Percentiles rank a stretch among this genome's conserved stretches.
Evolutionary conservation across 2,888 invertebrate species (phyloP).

Genomic region (Aleiodes alternator): DNA sequence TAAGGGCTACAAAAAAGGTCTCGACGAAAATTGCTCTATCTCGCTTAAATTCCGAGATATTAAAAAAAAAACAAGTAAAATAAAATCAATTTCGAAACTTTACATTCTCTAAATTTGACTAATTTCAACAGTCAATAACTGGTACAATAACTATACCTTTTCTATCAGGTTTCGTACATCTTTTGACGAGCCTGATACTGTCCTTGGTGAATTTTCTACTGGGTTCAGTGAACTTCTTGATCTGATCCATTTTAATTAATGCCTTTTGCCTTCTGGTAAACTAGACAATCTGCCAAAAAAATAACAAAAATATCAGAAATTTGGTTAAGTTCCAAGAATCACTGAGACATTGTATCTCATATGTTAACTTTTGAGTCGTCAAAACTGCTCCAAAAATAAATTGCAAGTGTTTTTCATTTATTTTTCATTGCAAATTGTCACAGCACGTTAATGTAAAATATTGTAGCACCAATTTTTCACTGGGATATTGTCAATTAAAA

Average conservation of each 20-base stretch:
- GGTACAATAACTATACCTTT: constrained; percentile 83
- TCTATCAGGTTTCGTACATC: constrained; percentile 99
- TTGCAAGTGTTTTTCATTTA: no score
- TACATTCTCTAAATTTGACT: no score
- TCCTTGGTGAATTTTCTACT: constrained; percentile 98
- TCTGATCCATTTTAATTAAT: constrained; percentile 87
- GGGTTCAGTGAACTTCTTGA: constrained; percentile 95
- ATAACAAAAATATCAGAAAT: neutral
- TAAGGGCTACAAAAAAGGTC: constrained; percentile 3
- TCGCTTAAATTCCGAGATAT: no score
- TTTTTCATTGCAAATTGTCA: no score
- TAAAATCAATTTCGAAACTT: no score
- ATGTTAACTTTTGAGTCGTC: neutral
- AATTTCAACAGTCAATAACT: no score
- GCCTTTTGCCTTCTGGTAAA: constrained; percentile 6
- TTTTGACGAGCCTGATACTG: constrained; percentile 97
- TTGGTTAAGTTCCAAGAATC: neutral
- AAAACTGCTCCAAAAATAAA: neutral
- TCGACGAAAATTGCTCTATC: neutral
- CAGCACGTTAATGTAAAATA: no score
- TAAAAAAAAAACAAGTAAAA: no score
- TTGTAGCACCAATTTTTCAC: no score
- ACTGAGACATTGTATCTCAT: neutral
- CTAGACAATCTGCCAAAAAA: neutral
- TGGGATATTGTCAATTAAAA: no score